phyloP scores from a whole-genome alignment of 2,888 invertebrate species.

The Idaea straminata region DNA sequence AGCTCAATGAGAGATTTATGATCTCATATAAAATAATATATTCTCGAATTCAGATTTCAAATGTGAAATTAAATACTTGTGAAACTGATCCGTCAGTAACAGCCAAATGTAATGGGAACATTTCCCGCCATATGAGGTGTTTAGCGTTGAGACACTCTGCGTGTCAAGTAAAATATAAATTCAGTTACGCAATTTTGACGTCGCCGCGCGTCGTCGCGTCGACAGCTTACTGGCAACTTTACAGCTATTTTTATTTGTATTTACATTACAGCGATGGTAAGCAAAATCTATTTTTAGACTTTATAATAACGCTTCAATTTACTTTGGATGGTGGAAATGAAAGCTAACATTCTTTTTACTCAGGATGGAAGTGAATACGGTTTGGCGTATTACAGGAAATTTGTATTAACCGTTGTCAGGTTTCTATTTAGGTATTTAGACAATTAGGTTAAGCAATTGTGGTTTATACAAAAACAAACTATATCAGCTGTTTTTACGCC shows the following conservation, averaged over 20 bases:
- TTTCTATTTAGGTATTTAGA: not conserved
- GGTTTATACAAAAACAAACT: not conserved
- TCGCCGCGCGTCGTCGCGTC: not conserved
- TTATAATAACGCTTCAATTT: conserved; percentile 3
- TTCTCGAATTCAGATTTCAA: not conserved
- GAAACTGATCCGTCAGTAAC: not conserved
- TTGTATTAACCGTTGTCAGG: not conserved
- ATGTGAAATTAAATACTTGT: not conserved
- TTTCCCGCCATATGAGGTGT: not conserved
- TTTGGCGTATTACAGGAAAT: not conserved
- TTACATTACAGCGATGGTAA: conserved; percentile 4
- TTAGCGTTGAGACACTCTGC: not conserved
- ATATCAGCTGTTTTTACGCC: not conserved
- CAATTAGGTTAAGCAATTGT: not conserved
- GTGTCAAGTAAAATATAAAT: not conserved
- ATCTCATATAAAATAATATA: not conserved
- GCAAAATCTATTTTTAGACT: conserved; percentile 2
- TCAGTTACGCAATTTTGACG: not conserved
- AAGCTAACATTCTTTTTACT: not conserved
- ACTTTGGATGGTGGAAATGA: not conserved
- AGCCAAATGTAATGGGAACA: not conserved
- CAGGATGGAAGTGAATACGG: not conserved
- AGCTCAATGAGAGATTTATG: not conserved
- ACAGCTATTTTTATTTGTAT: conserved; percentile 12
- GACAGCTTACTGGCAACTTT: conserved; percentile 5